Evolutionary conservation across 92 coral and sea anemone genomes (phyloP).

Genomic region (Zoanthus gigantus): DNA sequence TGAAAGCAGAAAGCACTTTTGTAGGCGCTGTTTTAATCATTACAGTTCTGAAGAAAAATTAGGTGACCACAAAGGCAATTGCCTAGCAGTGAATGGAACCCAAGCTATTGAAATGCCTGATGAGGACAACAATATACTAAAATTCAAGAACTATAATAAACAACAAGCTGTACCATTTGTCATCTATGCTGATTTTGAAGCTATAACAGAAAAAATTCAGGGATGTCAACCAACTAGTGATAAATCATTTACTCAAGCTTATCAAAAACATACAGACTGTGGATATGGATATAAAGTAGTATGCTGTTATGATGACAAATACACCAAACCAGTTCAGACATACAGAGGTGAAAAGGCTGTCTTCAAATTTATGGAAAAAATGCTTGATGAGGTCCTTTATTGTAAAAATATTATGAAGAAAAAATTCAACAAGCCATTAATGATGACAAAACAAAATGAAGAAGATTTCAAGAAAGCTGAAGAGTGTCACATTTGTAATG

Average conservation of each 20-base stretch:
- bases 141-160: constrained; percentile 45
- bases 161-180: not conserved
- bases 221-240: too few relatives aligned
- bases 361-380: constrained; percentile 26
- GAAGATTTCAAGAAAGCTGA: too few relatives aligned
- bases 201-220: too few relatives aligned
- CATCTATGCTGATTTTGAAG: too few relatives aligned
- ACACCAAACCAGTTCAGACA: constrained; percentile 32
- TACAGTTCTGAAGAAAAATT: constrained; percentile 16
- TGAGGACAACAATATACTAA: constrained; percentile 19
- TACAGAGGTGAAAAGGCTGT: constrained; percentile 41
- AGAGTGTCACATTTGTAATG: too few relatives aligned
- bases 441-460: too few relatives aligned
- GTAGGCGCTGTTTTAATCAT: not conserved
- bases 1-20: constrained; percentile 49
- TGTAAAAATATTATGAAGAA: constrained; percentile 26
- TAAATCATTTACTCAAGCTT: too few relatives aligned
- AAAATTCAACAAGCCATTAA: constrained; percentile 11
- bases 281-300: not conserved
- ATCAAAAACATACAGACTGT: too few relatives aligned
- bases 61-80: constrained; percentile 32
- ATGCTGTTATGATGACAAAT: constrained; percentile 44
- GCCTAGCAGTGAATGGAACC: constrained; percentile 39
- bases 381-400: constrained; percentile 49
- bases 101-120: constrained; percentile 57